These are phyloP conservation scores for Antheraea yamamai DNA, from an alignment of 2,888 invertebrate genomes.

Conservation along the genomic window DNA sequence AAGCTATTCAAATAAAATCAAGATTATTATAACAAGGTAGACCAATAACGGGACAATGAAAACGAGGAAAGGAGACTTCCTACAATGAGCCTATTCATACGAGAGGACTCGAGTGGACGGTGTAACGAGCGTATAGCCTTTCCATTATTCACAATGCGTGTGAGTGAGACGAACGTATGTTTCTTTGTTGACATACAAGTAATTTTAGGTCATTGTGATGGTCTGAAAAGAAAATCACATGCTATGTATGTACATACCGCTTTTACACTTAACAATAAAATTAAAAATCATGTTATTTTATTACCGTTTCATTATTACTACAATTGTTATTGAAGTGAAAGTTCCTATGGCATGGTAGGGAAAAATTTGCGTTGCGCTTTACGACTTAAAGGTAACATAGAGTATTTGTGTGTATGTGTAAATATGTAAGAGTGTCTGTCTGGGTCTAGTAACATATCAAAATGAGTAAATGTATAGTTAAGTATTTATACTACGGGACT, in stretches of 20 bases:
- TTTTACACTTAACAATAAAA: too few species aligned
- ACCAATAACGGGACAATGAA: conserved; percentile 16
- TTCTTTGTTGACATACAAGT: conserved; percentile 9
- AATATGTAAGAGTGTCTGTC: too few species aligned
- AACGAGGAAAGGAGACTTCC: conserved; percentile 16
- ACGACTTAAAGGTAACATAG: too few species aligned
- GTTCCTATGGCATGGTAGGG: too few species aligned
- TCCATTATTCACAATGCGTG: conserved; percentile 13
- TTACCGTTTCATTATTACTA: too few species aligned
- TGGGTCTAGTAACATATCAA: too few species aligned
- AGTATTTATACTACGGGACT: too few species aligned
- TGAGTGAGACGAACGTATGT: not conserved
- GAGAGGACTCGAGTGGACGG: conserved; percentile 18
- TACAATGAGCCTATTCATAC: conserved; percentile 23
- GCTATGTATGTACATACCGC: conserved; percentile 6
- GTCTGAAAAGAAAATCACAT: conserved; percentile 11
- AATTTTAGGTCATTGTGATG: not conserved
- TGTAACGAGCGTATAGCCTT: conserved; percentile 21
- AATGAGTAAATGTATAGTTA: too few species aligned
- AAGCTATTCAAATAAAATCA: conserved; percentile 15
- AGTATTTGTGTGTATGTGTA: too few species aligned
- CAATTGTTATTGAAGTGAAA: too few species aligned
- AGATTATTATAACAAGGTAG: conserved; percentile 19
- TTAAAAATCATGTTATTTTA: too few species aligned
- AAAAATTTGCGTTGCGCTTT: too few species aligned